Conservation (phyloP, 2,113 vertebrate species). For the Mormoops blainvillei region DNA sequence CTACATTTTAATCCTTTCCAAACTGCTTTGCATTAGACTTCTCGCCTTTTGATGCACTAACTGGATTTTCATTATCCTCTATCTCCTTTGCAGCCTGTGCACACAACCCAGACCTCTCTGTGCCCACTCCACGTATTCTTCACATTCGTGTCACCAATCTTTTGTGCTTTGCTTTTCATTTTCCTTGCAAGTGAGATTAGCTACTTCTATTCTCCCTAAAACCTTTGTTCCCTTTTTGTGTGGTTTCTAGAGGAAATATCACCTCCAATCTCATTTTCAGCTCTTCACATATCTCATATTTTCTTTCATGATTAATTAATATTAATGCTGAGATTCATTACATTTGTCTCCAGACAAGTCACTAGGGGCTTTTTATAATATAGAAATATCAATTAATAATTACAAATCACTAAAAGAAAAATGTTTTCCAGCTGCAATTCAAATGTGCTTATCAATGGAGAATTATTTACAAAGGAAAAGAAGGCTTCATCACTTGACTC, state of each 20-base stretch:
- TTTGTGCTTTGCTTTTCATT: conserved; percentile 43
- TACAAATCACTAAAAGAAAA: conserved; percentile 41
- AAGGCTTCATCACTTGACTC: neutral
- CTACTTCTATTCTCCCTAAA: conserved; percentile 43
- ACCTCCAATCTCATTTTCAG: conserved; percentile 63
- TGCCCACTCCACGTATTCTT: conserved; percentile 7
- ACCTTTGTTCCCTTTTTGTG: conserved; percentile 1
- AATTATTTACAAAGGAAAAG: neutral
- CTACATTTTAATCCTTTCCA: conserved; percentile 63
- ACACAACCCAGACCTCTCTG: neutral
- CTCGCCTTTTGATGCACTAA: conserved; percentile 54
- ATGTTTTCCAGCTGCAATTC: neutral
- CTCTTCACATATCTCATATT: conserved; percentile 10
- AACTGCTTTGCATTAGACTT: conserved; percentile 62
- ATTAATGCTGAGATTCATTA: conserved; percentile 40
- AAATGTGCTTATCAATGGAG: neutral
- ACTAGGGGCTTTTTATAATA: conserved; percentile 9
- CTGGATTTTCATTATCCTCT: conserved; percentile 34
- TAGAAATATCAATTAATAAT: conserved; percentile 50
- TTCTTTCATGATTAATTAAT: conserved; percentile 57
- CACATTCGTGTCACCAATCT: neutral
- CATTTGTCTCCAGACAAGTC: conserved; percentile 13
- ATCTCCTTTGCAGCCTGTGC: neutral
- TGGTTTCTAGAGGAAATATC: conserved; percentile 43
- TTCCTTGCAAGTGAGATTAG: conserved; percentile 48